Evolutionary conservation across 2,113 vertebrate genomes (phyloP).

Genomic region (Dinomys branickii): DNA sequence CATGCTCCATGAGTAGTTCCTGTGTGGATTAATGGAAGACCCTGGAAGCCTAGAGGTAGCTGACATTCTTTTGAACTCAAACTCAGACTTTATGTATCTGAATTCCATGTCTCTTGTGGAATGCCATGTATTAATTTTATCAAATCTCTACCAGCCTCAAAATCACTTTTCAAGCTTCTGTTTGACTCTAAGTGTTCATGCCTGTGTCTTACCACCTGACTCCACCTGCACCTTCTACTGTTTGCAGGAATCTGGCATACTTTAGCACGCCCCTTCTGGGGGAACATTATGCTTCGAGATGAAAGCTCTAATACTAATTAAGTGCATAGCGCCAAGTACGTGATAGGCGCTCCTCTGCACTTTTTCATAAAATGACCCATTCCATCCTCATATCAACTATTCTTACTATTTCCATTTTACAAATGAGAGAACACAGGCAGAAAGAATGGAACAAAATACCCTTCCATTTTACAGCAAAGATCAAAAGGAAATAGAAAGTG

Average conservation of each 20-base stretch:
- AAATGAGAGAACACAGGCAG: neutral
- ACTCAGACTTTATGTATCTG: neutral
- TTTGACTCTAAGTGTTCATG: neutral
- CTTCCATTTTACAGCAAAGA: neutral
- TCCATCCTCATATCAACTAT: neutral
- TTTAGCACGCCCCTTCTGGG: neutral
- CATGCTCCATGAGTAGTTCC: rapidly evolving
- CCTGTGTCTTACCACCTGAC: rapidly evolving
- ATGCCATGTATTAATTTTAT: neutral
- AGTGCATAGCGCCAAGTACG: neutral
- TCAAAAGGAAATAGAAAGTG: neutral
- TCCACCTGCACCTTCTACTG: neutral
- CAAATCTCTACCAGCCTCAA: neutral
- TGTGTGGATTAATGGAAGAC: neutral
- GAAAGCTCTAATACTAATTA: neutral
- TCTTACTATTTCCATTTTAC: neutral
- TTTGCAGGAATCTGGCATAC: too few relatives aligned
- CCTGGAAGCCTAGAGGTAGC: neutral
- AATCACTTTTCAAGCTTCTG: neutral
- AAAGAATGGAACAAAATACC: neutral
- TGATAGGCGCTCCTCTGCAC: neutral
- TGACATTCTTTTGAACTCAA: neutral
- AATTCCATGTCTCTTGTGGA: neutral
- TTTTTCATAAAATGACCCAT: neutral
- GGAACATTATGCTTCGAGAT: neutral